Evolutionary conservation across 92 coral and sea anemone genomes (phyloP), one percentile per base, ranked within the genome.

Genomic region (Galaxea fascicularis): DNA sequence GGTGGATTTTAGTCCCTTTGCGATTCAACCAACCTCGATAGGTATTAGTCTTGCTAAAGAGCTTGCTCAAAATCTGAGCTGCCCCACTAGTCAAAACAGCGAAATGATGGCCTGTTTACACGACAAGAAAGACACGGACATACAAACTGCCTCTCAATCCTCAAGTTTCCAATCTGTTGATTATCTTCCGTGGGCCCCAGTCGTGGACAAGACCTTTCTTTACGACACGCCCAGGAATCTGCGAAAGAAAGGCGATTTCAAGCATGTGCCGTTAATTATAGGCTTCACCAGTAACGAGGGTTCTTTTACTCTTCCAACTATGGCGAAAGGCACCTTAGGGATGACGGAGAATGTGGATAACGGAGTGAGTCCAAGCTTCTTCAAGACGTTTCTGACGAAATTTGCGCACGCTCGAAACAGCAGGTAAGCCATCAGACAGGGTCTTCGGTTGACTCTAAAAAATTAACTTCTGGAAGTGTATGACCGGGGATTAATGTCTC

Each of bases 271-370:
- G 6, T 77, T 67, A 7, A 83, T 77, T 74, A 80, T 80, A 30
- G 74, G 91, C 14, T 88, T 88, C 64, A 88, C 74, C 52, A 88
- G 79, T 44, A 78, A 88, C 15, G 91, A 88, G 17, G 87, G 91
- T 0, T 76, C 29, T 11, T 74, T 31, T 27, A 21, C 46, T 65
- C 12, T 82, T 30, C 70, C 62, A 46, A 47, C 22, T 10, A 24
- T 13, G 26, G 77, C 77, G 0, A 47, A 26, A 5, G 70, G 28
- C 56, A 29, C 76, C 71, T 63, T 52, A 10, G 90, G 70, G 0
- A 56, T 86, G 54, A 66, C 75, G 3, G 71, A 73, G 9, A 75
- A 58, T 35, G 57, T 69, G 62, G 84, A 64, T 11, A 7, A 27
- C 44, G 84, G 84, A 27, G 74, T 79, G 20, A 79, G 76, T 6